These are phyloP conservation scores for Chlorocebus sabaeus DNA, from an alignment of 2,113 vertebrate species.

Conservation along the genomic window DNA sequence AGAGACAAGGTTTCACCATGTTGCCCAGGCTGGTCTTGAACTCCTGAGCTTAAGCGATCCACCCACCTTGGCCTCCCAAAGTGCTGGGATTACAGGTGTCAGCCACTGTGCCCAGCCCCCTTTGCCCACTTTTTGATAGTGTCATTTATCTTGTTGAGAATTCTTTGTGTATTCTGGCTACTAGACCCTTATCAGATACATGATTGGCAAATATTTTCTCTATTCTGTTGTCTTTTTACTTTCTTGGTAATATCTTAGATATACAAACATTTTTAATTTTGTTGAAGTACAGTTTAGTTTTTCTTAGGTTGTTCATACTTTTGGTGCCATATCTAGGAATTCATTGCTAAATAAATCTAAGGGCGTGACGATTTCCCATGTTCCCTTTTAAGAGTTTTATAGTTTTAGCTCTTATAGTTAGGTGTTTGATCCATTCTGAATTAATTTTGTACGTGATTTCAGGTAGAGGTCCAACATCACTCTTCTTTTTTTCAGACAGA, in stretches of 20 bases:
- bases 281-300: not conserved
- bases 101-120: too few relatives aligned
- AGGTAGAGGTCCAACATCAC: not conserved
- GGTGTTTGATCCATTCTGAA: not conserved
- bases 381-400: constrained; percentile 6
- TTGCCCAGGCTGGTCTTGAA: too few relatives aligned
- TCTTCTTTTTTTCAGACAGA: not conserved
- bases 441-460: not conserved
- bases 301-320: not conserved
- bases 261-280: not conserved
- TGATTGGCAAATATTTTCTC: not conserved
- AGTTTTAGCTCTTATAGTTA: not conserved
- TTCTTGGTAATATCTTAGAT: not conserved
- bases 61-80: too few relatives aligned
- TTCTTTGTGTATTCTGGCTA: not conserved
- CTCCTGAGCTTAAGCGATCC: too few relatives aligned
- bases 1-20: too few relatives aligned
- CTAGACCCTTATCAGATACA: not conserved
- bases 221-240: not conserved
- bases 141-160: not conserved
- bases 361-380: not conserved
- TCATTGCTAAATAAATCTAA: not conserved
- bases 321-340: not conserved
- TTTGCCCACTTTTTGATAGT: not conserved
- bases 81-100: too few relatives aligned